Evolutionary conservation across 2,888 invertebrate species (phyloP), one percentile per base, ranked within the genome.

Genomic region (Euspilapteryx auroguttella): DNA sequence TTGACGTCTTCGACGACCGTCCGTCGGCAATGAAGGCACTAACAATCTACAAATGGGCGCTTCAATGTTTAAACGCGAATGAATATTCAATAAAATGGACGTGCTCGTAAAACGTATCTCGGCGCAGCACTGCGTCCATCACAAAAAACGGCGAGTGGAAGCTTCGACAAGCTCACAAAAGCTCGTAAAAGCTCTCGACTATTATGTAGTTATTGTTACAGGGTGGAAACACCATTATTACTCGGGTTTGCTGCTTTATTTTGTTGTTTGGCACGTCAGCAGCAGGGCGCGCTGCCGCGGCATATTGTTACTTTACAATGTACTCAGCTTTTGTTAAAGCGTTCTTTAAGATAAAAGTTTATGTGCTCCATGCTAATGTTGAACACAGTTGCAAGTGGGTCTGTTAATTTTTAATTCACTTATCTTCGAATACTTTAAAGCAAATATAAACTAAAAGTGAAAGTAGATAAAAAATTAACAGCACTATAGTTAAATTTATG

Each of bases 161-260:
- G 66, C 69, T 62, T 64, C 62, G 64, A 66, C 66, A 56, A 61
- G 64, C 64, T 64, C 50, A 71, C 71, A 75, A 75, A 75, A 75
- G 75, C 69, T 75, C 73, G 65, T 73, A 73, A 73, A 75, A 66
- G 64, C 69, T 57, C 69, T 73, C 58, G 49, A 69, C 71, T 75
- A 73, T 73, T 73, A 71, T 68, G 73, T 69, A 69, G 69, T 73
- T 75, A 71, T 71, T 73, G 71, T 73, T 73, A 73, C 69, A 51
- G 68, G 56, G 69, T 75, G 71, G 66, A 71, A 75, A 71, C 69
- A 73, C 75, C 66, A 69, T 71, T 71, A 75, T 75, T 69, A 75
- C 64, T 56, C 53, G 51, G 49, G 51, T 52, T 55, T 36, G 53
- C 51, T 46, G 58, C 52, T 65, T 65, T 64, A 61, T 65, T 68